These are phyloP conservation scores for Leptatherina wallacei DNA, from an alignment of 2,797 vertebrate species.

Conservation along the genomic window DNA sequence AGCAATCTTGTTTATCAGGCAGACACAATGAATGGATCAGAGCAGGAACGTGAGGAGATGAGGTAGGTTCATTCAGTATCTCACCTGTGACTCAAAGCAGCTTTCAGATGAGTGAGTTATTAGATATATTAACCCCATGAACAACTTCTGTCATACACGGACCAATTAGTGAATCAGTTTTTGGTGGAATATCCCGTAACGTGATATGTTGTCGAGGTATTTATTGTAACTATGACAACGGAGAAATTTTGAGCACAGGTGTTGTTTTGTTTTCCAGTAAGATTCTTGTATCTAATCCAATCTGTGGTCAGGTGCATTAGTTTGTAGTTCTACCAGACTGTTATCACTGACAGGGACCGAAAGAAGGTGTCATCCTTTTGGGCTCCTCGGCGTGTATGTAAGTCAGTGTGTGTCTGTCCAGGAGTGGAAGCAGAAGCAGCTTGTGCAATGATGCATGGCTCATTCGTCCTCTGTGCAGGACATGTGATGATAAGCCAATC, in stretches of 20 bases:
- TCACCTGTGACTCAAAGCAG: too few relatives aligned
- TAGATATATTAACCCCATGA: not conserved
- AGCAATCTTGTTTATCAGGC: too few relatives aligned
- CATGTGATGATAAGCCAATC: conserved; percentile 81
- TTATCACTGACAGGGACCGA: conserved; percentile 35
- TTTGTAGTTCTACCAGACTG: conserved; percentile 8
- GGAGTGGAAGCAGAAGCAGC: conserved; percentile 33
- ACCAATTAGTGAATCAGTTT: not conserved
- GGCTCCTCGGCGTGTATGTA: conserved; percentile 32
- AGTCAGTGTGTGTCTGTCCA: conserved; percentile 8
- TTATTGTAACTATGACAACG: conserved; percentile 4
- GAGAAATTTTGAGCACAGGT: not conserved
- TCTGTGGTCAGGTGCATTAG: not conserved
- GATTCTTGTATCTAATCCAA: conserved; percentile 15
- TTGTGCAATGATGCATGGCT: conserved; percentile 65
- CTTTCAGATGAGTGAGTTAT: not conserved
- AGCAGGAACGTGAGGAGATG: too few relatives aligned
- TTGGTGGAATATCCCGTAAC: not conserved
- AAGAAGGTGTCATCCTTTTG: conserved; percentile 36
- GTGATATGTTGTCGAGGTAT: conserved; percentile 4
- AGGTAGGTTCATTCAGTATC: too few relatives aligned
- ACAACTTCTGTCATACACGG: not conserved
- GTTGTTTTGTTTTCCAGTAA: conserved; percentile 8
- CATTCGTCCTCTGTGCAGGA: conserved; percentile 64
- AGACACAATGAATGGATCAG: too few relatives aligned